phyloP scores from a whole-genome alignment of 2,797 vertebrate genomes.

The Lemur catta region DNA sequence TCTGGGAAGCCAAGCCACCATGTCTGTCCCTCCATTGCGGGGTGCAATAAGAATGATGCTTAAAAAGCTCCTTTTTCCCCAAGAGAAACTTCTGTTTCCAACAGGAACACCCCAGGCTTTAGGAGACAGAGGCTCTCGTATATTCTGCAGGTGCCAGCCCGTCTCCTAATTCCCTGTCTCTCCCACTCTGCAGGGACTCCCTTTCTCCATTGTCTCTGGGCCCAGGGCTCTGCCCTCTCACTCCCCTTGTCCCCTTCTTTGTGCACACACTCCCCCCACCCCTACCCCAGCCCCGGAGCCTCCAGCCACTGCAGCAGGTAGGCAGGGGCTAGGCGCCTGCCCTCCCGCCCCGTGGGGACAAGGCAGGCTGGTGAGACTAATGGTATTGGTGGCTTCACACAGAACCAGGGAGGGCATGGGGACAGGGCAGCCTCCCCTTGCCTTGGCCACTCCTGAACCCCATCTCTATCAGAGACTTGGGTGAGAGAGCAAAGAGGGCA shows the following conservation, averaged over 20 bases:
- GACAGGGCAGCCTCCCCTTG: neutral
- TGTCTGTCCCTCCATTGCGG: neutral
- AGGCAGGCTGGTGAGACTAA: neutral
- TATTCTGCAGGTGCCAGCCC: neutral
- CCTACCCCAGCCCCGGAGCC: neutral
- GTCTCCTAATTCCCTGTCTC: neutral
- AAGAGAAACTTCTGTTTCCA: neutral
- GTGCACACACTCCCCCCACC: too few species aligned
- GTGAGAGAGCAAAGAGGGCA: neutral
- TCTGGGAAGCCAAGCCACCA: neutral
- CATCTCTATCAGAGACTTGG: neutral
- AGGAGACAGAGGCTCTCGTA: neutral
- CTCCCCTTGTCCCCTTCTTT: neutral
- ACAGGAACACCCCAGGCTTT: neutral
- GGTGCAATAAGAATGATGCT: neutral
- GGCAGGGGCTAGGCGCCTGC: neutral
- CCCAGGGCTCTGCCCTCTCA: neutral
- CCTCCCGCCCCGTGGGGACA: neutral
- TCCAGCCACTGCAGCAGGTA: neutral
- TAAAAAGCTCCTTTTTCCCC: neutral
- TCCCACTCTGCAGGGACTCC: neutral
- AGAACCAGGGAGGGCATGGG: neutral
- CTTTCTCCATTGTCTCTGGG: neutral
- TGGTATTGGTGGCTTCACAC: neutral
- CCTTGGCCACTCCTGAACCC: neutral